phyloP scores from a whole-genome alignment of 2,113 vertebrate species.

The Oenanthe melanoleuca region DNA sequence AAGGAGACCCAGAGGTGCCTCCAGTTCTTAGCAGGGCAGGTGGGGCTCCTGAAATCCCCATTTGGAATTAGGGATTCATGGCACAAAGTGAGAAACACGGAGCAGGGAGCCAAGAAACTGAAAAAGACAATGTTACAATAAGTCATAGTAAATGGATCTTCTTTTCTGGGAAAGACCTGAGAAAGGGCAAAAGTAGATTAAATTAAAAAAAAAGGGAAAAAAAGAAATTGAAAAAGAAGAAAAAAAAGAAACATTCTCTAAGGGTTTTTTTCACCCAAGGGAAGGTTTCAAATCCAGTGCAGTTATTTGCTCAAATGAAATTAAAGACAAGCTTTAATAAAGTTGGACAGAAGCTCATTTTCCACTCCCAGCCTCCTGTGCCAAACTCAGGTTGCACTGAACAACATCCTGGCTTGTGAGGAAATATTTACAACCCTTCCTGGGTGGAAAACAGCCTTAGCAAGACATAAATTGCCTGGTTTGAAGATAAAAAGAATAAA shows the following conservation, averaged over 20 bases:
- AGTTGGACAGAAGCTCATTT: background rate
- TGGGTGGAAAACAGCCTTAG: background rate
- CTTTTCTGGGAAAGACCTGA: background rate
- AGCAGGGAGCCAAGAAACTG: background rate
- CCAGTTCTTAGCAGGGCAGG: background rate
- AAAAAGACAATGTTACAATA: background rate
- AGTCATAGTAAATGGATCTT: background rate
- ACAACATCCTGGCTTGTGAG: background rate
- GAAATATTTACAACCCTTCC: background rate
- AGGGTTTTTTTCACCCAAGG: background rate
- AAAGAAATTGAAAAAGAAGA: rapidly evolving
- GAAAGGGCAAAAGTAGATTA: background rate
- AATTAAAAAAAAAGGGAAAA: background rate
- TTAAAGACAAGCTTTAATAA: slow-evolving; percentile 3
- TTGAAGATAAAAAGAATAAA: background rate
- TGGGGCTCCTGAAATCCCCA: background rate
- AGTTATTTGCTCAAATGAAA: background rate
- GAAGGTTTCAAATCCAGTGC: background rate
- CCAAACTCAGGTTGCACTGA: background rate
- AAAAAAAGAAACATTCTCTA: background rate
- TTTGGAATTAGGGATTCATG: background rate
- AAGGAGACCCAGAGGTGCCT: background rate
- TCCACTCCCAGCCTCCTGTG: background rate
- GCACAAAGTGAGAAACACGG: background rate
- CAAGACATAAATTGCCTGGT: background rate